Evolutionary conservation across 2,888 invertebrate species (phyloP), one percentile per base, ranked within the genome.

Genomic region (Lysandra bellargus): DNA sequence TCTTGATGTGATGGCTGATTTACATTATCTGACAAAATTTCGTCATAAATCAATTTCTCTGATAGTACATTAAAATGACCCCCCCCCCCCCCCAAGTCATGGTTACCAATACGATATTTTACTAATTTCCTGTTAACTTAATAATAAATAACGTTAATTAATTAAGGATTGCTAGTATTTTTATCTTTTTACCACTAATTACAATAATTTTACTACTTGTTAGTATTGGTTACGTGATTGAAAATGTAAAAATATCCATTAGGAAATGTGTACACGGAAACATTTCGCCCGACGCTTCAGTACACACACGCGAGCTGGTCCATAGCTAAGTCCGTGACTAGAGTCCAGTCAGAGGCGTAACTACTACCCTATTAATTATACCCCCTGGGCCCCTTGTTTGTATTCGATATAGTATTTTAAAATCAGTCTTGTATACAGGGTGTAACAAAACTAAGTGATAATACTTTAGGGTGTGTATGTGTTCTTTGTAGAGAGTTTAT

Each of bases 211-310:
- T 49, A 57, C 14, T 57, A 57, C 30, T 64, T 64, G 64, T 64
- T 61, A 17, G 53, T 33, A 37, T 12, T 69, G 33, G 14, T 69
- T 69, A 33, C 69, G 69, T 69, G 69, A 17, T 33, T 69, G 33
- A 69, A 69, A 69, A 37, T 37, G 69, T 69, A 64, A 64, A 64
- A 64, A 64, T 64, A 64, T 33, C 33, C 33, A 69, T 69, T 69
- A 69, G 33, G 69, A 69, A 69, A 69, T 14, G 33, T 69, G 33
- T 14, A 69, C 69, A 33, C 69, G 69, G 69, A 69, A 69, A 37
- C 33, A 37, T 69, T 69, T 30, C 30, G 9, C 33, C 69, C 37
- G 33, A 69, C 33, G 69, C 69, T 33, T 69, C 69, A 37, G 33
- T 69, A 69, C 69, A 69, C 69, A 69, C 69, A 69, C 60, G 40